phyloP scores from a whole-genome alignment of 2,888 invertebrate species.

The Diachrysia chrysitis region DNA sequence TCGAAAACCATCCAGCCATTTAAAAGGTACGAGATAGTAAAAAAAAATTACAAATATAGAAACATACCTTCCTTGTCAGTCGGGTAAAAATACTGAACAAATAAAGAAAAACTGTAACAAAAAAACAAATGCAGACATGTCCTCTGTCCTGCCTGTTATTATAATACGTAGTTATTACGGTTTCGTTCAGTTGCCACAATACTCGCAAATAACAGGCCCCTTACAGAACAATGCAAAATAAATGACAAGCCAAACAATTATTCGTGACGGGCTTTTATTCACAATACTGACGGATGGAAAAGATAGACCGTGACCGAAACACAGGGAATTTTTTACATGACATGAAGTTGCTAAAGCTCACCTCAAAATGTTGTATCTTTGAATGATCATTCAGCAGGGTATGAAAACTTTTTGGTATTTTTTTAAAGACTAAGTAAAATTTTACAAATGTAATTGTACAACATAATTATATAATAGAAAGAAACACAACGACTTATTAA shows the following conservation, averaged over 20 bases:
- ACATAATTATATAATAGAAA: too few relatives aligned
- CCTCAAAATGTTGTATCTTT: too few relatives aligned
- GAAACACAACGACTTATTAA: too few relatives aligned
- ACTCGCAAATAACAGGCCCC: slow-evolving; percentile 25
- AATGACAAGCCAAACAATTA: slow-evolving; percentile 36
- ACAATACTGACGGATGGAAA: slow-evolving; percentile 14
- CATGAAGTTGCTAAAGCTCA: neutral
- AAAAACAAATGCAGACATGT: neutral
- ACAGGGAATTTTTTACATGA: neutral
- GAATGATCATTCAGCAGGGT: too few relatives aligned
- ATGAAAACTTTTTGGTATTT: too few relatives aligned
- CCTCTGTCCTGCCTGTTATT: slow-evolving; percentile 5
- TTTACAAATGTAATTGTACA: too few relatives aligned
- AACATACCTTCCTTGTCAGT: too few relatives aligned
- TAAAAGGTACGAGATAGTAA: too few relatives aligned
- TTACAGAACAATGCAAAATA: slow-evolving; percentile 27
- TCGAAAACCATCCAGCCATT: too few relatives aligned
- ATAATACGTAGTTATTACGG: slow-evolving; percentile 7
- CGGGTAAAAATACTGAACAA: slow-evolving; percentile 9
- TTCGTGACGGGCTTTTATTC: slow-evolving; percentile 31
- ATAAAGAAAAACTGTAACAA: neutral
- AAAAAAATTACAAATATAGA: too few relatives aligned
- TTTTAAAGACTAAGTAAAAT: too few relatives aligned
- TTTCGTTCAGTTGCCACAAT: slow-evolving; percentile 24
- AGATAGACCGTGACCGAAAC: neutral